phyloP scores from a whole-genome alignment of 2,113 vertebrate species.

The Paraplagusia blochii region DNA sequence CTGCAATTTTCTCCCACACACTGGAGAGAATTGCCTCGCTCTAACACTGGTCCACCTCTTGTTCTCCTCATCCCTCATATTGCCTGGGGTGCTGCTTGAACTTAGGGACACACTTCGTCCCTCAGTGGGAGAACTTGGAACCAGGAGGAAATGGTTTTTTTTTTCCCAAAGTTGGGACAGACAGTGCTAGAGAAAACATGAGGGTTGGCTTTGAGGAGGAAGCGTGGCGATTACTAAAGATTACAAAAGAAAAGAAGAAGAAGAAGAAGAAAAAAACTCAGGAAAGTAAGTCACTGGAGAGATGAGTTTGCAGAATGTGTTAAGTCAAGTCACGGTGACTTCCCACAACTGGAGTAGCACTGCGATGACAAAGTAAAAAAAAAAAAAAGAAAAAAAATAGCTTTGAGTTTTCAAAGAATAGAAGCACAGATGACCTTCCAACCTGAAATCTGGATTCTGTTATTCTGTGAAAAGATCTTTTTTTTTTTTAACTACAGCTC shows the following conservation, averaged over 20 bases:
- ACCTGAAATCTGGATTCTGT: slow-evolving; percentile 53
- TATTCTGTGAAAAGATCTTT: slow-evolving; percentile 17
- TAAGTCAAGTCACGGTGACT: slow-evolving; percentile 25
- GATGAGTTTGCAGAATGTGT: slow-evolving; percentile 20
- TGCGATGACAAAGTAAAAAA: slow-evolving; percentile 45
- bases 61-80: slow-evolving; percentile 56
- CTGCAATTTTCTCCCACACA: slow-evolving; percentile 74
- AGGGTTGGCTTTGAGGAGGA: slow-evolving; percentile 67
- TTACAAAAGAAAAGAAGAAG: slow-evolving; percentile 25
- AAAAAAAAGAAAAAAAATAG: slow-evolving; percentile 8
- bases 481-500: slow-evolving; percentile 33
- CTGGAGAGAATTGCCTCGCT: slow-evolving; percentile 50
- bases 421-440: slow-evolving; percentile 40
- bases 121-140: slow-evolving; percentile 75
- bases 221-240: slow-evolving; percentile 56
- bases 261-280: background rate
- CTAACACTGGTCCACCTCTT: slow-evolving; percentile 51
- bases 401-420: slow-evolving; percentile 29
- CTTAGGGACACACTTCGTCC: slow-evolving; percentile 68
- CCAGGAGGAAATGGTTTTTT: slow-evolving; percentile 61
- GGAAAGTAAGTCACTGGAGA: slow-evolving; percentile 41
- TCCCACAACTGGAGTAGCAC: slow-evolving; percentile 28
- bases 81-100: slow-evolving; percentile 72
- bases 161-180: slow-evolving; percentile 61
- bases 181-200: slow-evolving; percentile 62